Base-by-base conservation (phyloP, 2,797 vertebrate species). In the Chiloscyllium punctatum region DNA sequence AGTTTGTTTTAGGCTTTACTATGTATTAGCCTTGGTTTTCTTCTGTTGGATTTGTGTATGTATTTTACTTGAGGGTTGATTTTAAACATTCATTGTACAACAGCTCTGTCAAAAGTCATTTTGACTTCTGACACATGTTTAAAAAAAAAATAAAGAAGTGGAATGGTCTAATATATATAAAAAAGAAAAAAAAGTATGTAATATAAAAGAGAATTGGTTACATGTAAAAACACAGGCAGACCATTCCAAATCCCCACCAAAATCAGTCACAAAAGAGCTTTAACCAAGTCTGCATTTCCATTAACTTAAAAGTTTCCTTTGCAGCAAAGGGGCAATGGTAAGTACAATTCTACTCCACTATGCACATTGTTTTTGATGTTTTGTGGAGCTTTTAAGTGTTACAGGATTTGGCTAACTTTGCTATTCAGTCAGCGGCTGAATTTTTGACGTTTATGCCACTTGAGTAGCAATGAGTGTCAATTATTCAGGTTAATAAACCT, bases 71-170 rank as follows among this genome's bases (percentile, higher is more conserved):
- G 98, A 98, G 98, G 62, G 94, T 95, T 95, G 97, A 97, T 99
- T 99, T 98, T 98, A 98, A 98, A 98, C 98, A 98, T 99, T 98
- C 96, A 97, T 99, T 99, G 99, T 99, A 98, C 98, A 98, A 99
- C 98, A 98, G 98, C 98, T 99, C 99, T 98, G 98, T 98, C 98
- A 97, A 98, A 62, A 97, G 97, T 98, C 97, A 98, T 98, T 98
- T 98, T 98, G 98, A 98, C 98, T 98, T 98, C 98, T 98, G 98
- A 77, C 98, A 98, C 98, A 98, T 99, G 99, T 99, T 96, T 96
- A 97, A 98, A 97, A 96, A 98, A 98, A n/a, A 98, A 98, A 98
- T 98, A 99, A 99, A 99, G 98, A 98, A 98, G 98, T 99, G 98
- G 98, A 99, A 99, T 99, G 99, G 99, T 99, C 98, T 98, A 96